Conservation (phyloP, 2,888 invertebrate genomes). For the Callyntrura guangdongensis region DNA sequence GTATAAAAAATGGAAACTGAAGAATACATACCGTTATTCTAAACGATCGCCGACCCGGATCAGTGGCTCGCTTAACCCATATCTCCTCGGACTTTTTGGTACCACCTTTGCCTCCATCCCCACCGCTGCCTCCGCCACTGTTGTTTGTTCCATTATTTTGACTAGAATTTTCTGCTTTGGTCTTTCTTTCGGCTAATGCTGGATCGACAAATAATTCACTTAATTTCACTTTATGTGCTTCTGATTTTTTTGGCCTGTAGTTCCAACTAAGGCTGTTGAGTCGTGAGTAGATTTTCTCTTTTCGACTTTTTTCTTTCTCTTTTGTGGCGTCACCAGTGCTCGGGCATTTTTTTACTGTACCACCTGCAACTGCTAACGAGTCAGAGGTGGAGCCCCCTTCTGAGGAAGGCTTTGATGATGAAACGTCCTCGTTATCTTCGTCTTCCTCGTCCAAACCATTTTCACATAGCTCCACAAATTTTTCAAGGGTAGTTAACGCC, state of each 20-base stretch:
- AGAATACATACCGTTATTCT: slow-evolving; percentile 80
- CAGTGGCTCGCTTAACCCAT: slow-evolving; percentile 83
- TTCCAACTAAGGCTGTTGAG: slow-evolving; percentile 68
- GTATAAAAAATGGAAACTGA: too few species aligned
- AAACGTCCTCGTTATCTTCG: slow-evolving; percentile 71
- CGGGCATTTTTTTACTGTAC: slow-evolving; percentile 57
- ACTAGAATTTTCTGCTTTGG: slow-evolving; percentile 75
- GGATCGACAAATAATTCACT: slow-evolving; percentile 83
- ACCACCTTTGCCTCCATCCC: slow-evolving; percentile 48
- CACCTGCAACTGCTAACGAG: slow-evolving; percentile 34
- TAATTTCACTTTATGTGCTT: slow-evolving; percentile 80
- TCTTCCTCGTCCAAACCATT: slow-evolving; percentile 80
- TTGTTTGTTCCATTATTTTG: slow-evolving; percentile 75
- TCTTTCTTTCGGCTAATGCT: slow-evolving; percentile 76
- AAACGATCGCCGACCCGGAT: slow-evolving; percentile 83
- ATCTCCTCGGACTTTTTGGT: slow-evolving; percentile 84
- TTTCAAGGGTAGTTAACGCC: slow-evolving; percentile 82
- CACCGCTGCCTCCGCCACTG: background rate
- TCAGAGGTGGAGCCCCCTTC: background rate
- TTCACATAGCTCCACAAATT: slow-evolving; percentile 84
- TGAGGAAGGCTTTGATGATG: slow-evolving; percentile 11
- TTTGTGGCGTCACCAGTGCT: slow-evolving; percentile 67
- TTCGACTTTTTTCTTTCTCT: slow-evolving; percentile 62
- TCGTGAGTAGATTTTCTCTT: slow-evolving; percentile 66
- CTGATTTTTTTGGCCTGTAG: slow-evolving; percentile 75